Evolutionary conservation across 2,113 vertebrate genomes (phyloP).

Genomic region (Strix uralensis): DNA sequence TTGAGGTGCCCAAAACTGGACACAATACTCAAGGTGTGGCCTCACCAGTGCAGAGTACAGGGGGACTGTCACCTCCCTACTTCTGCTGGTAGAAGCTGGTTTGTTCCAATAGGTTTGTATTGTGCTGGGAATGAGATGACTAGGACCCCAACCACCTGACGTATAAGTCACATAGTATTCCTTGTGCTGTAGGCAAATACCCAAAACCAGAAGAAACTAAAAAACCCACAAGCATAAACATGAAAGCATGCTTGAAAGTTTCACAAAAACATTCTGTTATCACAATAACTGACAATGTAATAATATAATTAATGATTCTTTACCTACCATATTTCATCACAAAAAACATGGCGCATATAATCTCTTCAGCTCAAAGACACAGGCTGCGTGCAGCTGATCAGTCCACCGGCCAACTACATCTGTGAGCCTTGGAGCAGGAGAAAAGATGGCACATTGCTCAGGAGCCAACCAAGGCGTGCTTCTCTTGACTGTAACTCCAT

Average conservation of each 20-base stretch:
- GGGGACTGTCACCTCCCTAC: too few relatives aligned
- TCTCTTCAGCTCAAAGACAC: background rate
- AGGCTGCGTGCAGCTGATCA: background rate
- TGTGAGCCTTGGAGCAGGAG: background rate
- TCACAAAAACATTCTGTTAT: background rate
- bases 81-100: background rate
- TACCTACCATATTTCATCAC: background rate
- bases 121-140: background rate
- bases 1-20: too few relatives aligned
- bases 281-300: background rate
- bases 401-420: background rate
- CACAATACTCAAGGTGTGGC: too few relatives aligned
- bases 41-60: too few relatives aligned
- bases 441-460: background rate
- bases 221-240: accelerated
- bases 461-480: accelerated
- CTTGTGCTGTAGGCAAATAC: background rate
- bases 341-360: background rate
- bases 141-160: background rate
- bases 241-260: background rate
- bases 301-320: background rate
- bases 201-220: background rate
- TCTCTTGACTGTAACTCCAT: background rate
- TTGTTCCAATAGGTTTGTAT: background rate
- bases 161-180: background rate